A percentile compares a stretch with the other conserved stretches of the same genome.
Evolutionary conservation across 2,888 invertebrate genomes (phyloP).

Genomic region (Lepidonotus clava): DNA sequence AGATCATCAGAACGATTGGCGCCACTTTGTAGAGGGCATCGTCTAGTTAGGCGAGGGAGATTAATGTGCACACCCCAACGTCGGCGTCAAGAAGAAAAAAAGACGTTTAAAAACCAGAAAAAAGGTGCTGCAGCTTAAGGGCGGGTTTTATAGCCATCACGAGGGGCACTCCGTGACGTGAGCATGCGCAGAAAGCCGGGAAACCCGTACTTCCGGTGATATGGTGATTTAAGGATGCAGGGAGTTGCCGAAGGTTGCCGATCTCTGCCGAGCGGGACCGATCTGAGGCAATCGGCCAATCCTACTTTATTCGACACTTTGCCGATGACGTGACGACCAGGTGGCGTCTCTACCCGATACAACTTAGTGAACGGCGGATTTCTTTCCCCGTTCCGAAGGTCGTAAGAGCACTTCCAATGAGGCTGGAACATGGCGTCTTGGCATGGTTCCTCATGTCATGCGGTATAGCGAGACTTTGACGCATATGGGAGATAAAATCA

Average conservation of each 20-base stretch:
- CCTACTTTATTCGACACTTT: background rate
- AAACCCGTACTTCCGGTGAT: background rate
- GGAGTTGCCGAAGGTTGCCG: background rate
- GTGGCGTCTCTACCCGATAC: background rate
- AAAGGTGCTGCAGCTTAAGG: background rate
- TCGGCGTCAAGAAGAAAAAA: too few relatives aligned
- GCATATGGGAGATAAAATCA: too few relatives aligned
- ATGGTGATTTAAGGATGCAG: background rate
- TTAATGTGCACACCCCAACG: too few relatives aligned
- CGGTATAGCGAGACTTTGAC: too few relatives aligned
- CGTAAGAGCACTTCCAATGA: background rate
- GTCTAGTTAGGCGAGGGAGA: background rate
- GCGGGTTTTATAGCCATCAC: background rate
- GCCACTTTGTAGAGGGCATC: background rate
- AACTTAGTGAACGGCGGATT: background rate
- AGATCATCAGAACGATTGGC: background rate
- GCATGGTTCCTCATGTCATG: background rate
- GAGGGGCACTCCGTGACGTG: background rate
- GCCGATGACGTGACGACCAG: background rate
- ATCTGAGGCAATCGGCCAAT: background rate
- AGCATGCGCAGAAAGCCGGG: background rate
- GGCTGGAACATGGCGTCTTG: constrained; percentile 11
- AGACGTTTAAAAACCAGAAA: too few relatives aligned
- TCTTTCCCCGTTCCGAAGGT: constrained; percentile 8
- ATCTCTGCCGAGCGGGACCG: background rate